Evolutionary conservation across 2,888 invertebrate species (phyloP).

Genomic region (Pterobdella sp.): DNA sequence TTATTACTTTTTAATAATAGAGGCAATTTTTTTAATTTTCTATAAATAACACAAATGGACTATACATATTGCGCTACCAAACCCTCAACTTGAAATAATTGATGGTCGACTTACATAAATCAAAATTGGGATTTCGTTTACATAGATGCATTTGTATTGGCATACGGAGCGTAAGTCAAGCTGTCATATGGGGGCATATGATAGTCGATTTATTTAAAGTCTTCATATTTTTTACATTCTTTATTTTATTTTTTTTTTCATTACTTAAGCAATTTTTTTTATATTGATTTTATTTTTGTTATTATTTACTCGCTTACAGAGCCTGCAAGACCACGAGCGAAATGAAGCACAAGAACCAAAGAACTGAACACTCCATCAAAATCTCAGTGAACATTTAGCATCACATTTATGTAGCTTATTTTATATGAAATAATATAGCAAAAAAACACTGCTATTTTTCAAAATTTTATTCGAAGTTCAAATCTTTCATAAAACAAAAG

Average conservation of each 20-base stretch:
- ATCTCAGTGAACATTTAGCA: neutral
- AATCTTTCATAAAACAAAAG: too few species aligned
- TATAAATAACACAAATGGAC: too few species aligned
- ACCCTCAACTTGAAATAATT: too few species aligned
- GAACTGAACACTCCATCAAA: conserved; percentile 1
- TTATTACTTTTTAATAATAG: too few species aligned
- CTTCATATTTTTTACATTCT: neutral
- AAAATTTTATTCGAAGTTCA: too few species aligned
- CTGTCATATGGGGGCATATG: neutral
- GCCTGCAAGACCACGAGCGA: neutral
- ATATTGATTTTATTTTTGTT: neutral
- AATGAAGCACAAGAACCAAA: neutral
- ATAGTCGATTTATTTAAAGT: neutral
- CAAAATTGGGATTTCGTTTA: too few species aligned
- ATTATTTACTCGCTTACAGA: neutral
- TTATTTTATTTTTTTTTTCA: neutral
- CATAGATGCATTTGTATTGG: neutral
- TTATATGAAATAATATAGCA: too few species aligned
- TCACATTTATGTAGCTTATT: too few species aligned
- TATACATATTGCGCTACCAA: too few species aligned
- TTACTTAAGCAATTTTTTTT: neutral
- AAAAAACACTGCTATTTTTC: too few species aligned
- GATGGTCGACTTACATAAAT: too few species aligned
- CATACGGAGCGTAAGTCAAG: neutral
- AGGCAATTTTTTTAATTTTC: too few species aligned